These are phyloP conservation scores for Phrynosoma platyrhinos DNA, from an alignment of 2,113 vertebrate species.

Conservation along the genomic window DNA sequence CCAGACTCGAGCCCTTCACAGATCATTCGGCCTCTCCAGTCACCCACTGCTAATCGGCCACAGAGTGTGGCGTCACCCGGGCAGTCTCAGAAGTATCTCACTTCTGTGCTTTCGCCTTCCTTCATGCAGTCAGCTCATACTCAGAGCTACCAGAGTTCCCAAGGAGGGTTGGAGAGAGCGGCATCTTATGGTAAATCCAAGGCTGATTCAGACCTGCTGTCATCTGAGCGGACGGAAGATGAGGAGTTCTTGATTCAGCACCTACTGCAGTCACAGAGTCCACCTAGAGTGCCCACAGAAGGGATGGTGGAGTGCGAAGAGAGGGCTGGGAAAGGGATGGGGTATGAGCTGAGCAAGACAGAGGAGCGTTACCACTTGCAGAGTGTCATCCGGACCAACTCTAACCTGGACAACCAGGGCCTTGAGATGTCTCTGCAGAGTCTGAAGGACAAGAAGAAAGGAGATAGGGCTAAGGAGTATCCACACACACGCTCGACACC, in stretches of 20 bases:
- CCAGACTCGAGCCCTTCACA: conserved; percentile 91
- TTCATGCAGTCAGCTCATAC: conserved; percentile 82
- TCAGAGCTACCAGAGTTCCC: conserved; percentile 54
- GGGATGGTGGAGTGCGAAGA: conserved; percentile 73
- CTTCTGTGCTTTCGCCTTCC: conserved; percentile 88
- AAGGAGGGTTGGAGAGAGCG: conserved; percentile 51
- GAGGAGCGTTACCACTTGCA: conserved; percentile 91
- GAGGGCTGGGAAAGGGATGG: conserved; percentile 75
- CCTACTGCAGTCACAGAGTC: conserved; percentile 84
- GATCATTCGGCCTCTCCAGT: conserved; percentile 91
- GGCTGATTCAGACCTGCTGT: conserved; percentile 70
- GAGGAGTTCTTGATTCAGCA: conserved; percentile 96
- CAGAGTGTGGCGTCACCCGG: conserved; percentile 84
- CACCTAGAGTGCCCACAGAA: conserved; percentile 66
- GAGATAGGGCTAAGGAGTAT: conserved; percentile 73
- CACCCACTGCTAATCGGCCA: conserved; percentile 85
- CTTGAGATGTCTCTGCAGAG: conserved; percentile 87
- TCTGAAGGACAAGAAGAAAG: conserved; percentile 82
- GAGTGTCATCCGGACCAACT: conserved; percentile 93
- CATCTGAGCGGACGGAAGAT: conserved; percentile 82
- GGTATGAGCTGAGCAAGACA: conserved; percentile 79
- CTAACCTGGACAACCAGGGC: conserved; percentile 87
- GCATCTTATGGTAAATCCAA: conserved; percentile 62
- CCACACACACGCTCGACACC: conserved; percentile 70
- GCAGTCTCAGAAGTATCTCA: conserved; percentile 88